Evolutionary conservation across 1,140 invertebrate species (phyloP), one percentile per base, ranked within the genome.

Genomic region (Cherax destructor): DNA sequence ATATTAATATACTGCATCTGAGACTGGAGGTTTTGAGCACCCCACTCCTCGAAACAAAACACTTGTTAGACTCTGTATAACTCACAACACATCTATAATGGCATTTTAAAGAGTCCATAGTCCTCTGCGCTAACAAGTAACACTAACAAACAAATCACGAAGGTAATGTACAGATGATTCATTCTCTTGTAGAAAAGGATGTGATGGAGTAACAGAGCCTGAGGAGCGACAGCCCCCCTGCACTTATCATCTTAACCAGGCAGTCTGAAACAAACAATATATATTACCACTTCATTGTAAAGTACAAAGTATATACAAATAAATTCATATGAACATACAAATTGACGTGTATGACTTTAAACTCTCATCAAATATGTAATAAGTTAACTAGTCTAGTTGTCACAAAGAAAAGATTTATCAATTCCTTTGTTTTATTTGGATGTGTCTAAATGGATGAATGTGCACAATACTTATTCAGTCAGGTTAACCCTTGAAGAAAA

Each of bases 71-170:
- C 89, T 86, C 89, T 91, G 89, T 91, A 85, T 85, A 91, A 91
- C 89, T 86, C 89, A 86, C 89, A 91, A 85, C 89, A 91, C 83
- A 86, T 91, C 89, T 91, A 91, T 84, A 91, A 91, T 80, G 89
- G 89, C 86, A 91, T 85, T 74, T 86, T 91, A 86, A 81, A 41
- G 88, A 78, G 80, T 83, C 69, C 74, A 76, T 47, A 78, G 83
- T 91, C 56, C 83, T 91, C 90, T 86, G 83, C 85, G 21, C 90
- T 91, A 91, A 91, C 90, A 91, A 91, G 79, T 86, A 91, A 91
- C 90, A 91, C 90, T 91, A 91, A 91, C 90, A 91, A 91, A 91
- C 90, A 83, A 80, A 30, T 86, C 83, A 91, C 84, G 59, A 91
- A 86, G 79, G 90, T 87, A 74, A 81, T 91, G 79, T 74, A 91